A percentile compares a stretch with the other conserved stretches of the same genome.
These are phyloP conservation scores for Zaprionus gabonicus DNA, from an alignment of 1,140 invertebrate genomes.

Conservation along the genomic window DNA sequence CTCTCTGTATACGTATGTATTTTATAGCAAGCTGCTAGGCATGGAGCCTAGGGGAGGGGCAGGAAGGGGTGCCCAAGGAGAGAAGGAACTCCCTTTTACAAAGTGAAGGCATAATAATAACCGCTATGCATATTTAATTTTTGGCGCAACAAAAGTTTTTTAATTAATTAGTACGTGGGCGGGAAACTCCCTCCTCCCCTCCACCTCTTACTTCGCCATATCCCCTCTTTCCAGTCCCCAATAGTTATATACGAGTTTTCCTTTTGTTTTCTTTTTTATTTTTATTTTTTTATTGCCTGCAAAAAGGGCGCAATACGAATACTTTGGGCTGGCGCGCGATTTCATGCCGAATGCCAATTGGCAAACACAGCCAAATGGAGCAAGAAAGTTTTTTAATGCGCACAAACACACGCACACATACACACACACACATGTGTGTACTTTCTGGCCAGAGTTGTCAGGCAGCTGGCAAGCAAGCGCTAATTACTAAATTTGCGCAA, in stretches of 20 bases:
- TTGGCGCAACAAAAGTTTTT: slow-evolving; percentile 68
- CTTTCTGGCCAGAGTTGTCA: slow-evolving; percentile 31
- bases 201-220: no score
- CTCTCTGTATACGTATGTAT: slow-evolving; percentile 12
- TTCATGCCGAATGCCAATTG: slow-evolving; percentile 43
- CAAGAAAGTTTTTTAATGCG: slow-evolving; percentile 47
- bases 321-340: slow-evolving; percentile 18
- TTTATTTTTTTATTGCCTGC: background rate
- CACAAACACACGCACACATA: background rate
- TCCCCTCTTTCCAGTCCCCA: background rate
- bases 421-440: no score
- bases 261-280: slow-evolving; percentile 6
- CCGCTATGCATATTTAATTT: slow-evolving; percentile 75
- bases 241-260: slow-evolving; percentile 42
- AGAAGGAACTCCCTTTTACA: slow-evolving; percentile 24
- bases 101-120: slow-evolving; percentile 61
- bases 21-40: background rate
- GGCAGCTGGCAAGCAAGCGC: slow-evolving; percentile 28
- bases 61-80: background rate
- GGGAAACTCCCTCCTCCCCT: background rate
- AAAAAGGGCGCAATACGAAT: background rate
- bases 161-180: slow-evolving; percentile 77
- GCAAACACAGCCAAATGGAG: slow-evolving; percentile 42
- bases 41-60: background rate
- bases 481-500: slow-evolving; percentile 42